Evolutionary conservation across 2,888 invertebrate species (phyloP).

Genomic region (Philereme transversata): DNA sequence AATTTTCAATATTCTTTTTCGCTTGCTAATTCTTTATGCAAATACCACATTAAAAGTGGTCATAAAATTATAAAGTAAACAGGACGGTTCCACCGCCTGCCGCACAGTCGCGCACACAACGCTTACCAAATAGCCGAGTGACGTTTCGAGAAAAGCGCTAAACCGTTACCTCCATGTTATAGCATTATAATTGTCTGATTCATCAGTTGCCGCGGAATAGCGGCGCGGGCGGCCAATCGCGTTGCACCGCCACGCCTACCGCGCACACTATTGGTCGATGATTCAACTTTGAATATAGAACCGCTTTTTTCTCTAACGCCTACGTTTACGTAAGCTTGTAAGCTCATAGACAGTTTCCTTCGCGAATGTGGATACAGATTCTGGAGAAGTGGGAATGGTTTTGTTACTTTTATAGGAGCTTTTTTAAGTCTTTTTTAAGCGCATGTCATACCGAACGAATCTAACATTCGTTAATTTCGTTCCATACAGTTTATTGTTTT

Average conservation of each 20-base stretch:
- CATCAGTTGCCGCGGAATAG: constrained; percentile 53
- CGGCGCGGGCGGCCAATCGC: constrained; percentile 63
- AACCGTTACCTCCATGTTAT: constrained; percentile 52
- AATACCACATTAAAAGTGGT: no score
- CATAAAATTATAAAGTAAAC: no score
- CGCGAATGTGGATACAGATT: constrained; percentile 10
- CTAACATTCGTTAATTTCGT: no score
- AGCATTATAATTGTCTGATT: constrained; percentile 72
- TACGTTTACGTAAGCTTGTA: constrained; percentile 75
- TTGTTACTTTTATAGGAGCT: no score
- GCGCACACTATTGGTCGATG: constrained; percentile 72
- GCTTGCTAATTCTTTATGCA: no score
- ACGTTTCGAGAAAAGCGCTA: constrained; percentile 40
- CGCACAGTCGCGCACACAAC: constrained; percentile 14
- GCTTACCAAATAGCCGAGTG: constrained; percentile 3
- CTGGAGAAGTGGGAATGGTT: no score
- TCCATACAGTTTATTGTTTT: no score
- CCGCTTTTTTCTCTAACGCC: constrained; percentile 81
- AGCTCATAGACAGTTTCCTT: constrained; percentile 30
- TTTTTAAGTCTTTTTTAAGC: no score
- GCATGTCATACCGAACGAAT: no score
- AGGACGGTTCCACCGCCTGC: not conserved
- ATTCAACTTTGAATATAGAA: constrained; percentile 80
- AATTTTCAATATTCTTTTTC: no score
- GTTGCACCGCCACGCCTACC: constrained; percentile 73